A percentile compares a stretch with the other conserved stretches of the same genome.
phyloP scores from a whole-genome alignment of 2,888 invertebrate genomes.

The Coelogynopora nodosa region DNA sequence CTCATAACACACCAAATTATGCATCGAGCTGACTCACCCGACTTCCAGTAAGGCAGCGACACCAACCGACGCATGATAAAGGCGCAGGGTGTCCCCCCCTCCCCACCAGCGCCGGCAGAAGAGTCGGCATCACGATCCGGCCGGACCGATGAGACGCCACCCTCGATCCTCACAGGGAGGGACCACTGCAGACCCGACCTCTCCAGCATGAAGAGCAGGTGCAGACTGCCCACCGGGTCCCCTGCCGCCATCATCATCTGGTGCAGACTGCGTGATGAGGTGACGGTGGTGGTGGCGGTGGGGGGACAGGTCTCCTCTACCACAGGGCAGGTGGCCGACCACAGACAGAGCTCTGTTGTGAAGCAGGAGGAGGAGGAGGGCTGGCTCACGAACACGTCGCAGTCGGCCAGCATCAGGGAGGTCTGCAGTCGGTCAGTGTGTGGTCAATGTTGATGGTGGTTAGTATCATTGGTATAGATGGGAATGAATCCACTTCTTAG shows the following conservation, averaged over 20 bases:
- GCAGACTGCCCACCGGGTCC: neutral
- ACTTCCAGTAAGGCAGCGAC: neutral
- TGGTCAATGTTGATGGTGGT: no score
- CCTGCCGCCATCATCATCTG: no score
- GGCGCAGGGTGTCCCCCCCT: neutral
- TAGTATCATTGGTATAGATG: no score
- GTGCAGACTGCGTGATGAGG: neutral
- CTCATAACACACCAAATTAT: no score
- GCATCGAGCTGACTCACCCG: neutral
- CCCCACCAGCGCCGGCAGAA: neutral
- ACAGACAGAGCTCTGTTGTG: constrained; percentile 3
- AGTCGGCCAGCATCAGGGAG: neutral
- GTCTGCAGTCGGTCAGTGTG: neutral
- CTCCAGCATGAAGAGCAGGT: constrained; percentile 12
- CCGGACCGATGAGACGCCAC: neutral
- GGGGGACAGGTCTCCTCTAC: neutral
- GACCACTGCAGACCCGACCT: neutral
- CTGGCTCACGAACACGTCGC: neutral
- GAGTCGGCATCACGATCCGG: neutral
- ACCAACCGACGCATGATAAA: neutral
- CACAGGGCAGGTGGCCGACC: neutral
- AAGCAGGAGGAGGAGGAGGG: neutral
- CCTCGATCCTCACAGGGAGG: neutral
- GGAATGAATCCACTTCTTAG: no score
- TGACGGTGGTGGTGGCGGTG: neutral